Base-by-base conservation (phyloP, 1,140 invertebrate species). In the Trachymyrmex septentrionalis region DNA sequence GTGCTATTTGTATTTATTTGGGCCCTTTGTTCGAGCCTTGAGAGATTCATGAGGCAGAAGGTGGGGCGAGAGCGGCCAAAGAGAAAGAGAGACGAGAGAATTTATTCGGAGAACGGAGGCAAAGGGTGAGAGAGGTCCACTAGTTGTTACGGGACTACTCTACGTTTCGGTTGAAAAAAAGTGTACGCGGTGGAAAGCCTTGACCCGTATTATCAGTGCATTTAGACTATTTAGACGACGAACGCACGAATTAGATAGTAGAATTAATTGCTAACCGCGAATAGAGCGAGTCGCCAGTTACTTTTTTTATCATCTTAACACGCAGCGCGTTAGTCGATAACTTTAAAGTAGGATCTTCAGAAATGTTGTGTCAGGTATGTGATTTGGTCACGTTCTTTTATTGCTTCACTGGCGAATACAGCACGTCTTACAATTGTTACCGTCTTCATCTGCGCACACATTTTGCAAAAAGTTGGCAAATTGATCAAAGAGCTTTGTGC, bases 1-100 rank as follows among this genome's bases (percentile, higher is more conserved):
- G 91, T 75, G 91, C 92, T 94, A 95, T 94, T 94, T 95, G 92
- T 95, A 94, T 94, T 94, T 95, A 92, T 94, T 92, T 92, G 86
- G 86, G 57, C 34, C 87, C 85, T 93, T 94, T 94, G 93, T 94
- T 92, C 90, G 86, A 72, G 75, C 63, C 53, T 64, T 64, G 44
- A 86, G 81, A 86, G 82, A 86, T 76, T 81, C 75, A 71, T 59
- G 72, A 86, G 80, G 73, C 67, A 61, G 30, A 86, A 85, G 50
- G 85, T 86, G 90, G 86, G 82, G 88, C 75, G 76, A 82, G 59
- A 81, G 24, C n/a, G 19, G 30, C 55, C 44, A 71, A 84, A 88
- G 85, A 63, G 77, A 85, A 44, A 82, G 67, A 80, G 81, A 81
- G 80, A 71, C 10, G 86, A 86, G 87, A 87, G 86, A 88, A 86